Evolutionary conservation across 2,113 vertebrate species (phyloP).

Genomic region (Oncorhynchus nerka): DNA sequence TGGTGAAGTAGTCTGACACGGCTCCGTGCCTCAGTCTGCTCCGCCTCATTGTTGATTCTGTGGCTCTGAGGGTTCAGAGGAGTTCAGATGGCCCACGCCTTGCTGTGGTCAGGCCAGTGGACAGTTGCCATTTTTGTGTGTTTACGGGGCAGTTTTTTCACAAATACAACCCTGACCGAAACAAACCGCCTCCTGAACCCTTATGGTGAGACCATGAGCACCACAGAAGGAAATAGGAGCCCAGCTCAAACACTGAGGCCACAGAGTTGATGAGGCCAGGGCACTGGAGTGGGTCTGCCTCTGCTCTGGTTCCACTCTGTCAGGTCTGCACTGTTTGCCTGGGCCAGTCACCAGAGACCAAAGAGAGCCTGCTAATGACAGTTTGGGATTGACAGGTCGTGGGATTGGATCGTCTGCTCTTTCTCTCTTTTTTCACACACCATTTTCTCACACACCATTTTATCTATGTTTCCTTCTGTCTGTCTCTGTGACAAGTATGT

Average conservation of each 20-base stretch:
- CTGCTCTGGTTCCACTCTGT: conserved; percentile 41
- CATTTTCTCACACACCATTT: conserved; percentile 40
- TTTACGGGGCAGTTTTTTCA: conserved; percentile 32
- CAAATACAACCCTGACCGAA: conserved; percentile 36
- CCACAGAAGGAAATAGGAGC: background rate
- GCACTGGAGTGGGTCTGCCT: conserved; percentile 6
- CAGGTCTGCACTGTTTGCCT: conserved; percentile 33
- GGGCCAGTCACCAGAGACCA: conserved; percentile 20
- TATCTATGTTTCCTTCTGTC: conserved; percentile 22
- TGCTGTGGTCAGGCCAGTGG: conserved; percentile 47
- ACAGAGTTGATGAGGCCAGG: background rate
- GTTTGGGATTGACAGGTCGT: conserved; percentile 48
- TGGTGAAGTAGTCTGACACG: background rate
- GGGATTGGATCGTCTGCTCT: background rate
- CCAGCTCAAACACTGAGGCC: background rate
- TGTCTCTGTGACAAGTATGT: conserved; percentile 58
- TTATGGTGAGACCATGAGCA: background rate
- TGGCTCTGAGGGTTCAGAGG: conserved; percentile 41
- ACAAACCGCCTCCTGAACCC: conserved; percentile 34
- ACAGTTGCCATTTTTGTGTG: conserved; percentile 46
- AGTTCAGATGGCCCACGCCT: conserved; percentile 57
- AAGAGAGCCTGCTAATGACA: conserved; percentile 56
- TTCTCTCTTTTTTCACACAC: conserved; percentile 4
- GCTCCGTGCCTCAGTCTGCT: background rate
- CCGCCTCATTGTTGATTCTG: conserved; percentile 33